Evolutionary conservation across 2,888 invertebrate genomes (phyloP), one percentile per base, ranked within the genome.

Genomic region (Frankliniella intonsa): DNA sequence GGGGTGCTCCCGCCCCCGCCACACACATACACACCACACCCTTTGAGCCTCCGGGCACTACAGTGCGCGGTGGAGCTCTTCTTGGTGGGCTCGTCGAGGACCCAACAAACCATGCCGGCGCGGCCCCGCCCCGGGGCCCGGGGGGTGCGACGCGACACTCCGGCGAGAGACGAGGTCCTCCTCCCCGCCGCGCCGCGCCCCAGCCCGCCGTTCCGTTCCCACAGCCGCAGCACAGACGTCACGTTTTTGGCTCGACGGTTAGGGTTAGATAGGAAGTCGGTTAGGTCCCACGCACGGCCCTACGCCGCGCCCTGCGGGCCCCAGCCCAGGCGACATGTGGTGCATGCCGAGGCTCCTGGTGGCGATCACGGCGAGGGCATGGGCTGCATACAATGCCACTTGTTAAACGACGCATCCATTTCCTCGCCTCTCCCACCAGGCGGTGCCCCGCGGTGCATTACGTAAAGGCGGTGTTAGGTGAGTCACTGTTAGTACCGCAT

Each of bases 211-310:
- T 22, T 69, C n/a, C 0, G 22, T 22, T 69, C 69, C 7, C 22
- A 19, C 55, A 19, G 55, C 17, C 55, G 55, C 14, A 19, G 38
- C 22, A 22, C 22, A 25, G 69, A 25, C 69, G 69, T n/a, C 69
- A 22, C 69, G 69, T 22, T 10, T 76, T 12, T 25, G 69, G 25
- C 69, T 8, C 55, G 25, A 22, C 69, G 69, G 25, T 25, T 22
- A 76, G 69, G 69, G 69, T 76, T 76, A 25, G 69, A 76, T 76
- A 76, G 69, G 25, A 76, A 76, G 69, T 76, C 69, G 69, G 69
- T 25, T 22, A 22, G 69, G 69, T 76, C 69, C 69, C 69, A 76
- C 69, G 69, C 69, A 76, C 69, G 69, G 22, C 69, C 69, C 12
- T 17, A 7, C 17, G 17, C 55, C 55, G 55, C 11, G 55, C 14